These are phyloP conservation scores for Desoria tigrina DNA, from an alignment of 2,888 invertebrate genomes.

Conservation along the genomic window DNA sequence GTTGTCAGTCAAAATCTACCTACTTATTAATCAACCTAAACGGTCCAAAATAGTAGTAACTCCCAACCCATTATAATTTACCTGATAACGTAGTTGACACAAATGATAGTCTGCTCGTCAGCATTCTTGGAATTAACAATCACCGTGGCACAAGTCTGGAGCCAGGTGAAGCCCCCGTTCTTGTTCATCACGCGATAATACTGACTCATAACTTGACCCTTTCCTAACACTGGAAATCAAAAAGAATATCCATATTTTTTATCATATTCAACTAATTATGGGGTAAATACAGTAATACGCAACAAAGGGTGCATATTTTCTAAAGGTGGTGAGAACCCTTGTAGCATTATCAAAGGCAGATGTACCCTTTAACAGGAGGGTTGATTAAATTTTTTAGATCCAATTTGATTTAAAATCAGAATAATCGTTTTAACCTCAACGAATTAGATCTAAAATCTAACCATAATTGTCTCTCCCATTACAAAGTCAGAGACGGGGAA, in stretches of 20 bases:
- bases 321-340: no score
- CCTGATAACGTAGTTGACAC: constrained; percentile 96
- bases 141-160: constrained; percentile 95
- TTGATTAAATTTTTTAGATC: no score
- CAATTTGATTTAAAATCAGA: no score
- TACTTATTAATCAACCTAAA: not conserved
- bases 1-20: not conserved
- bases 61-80: no score
- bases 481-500: no score
- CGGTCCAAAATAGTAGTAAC: no score
- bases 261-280: constrained; percentile 11
- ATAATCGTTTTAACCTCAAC: no score
- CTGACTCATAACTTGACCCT: constrained; percentile 94
- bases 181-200: constrained; percentile 96
- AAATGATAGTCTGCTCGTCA: constrained; percentile 95
- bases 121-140: constrained; percentile 93
- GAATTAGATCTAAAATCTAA: no score
- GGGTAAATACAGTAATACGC: not conserved
- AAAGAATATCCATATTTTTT: constrained; percentile 1
- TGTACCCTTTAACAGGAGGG: no score
- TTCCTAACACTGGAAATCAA: constrained; percentile 80
- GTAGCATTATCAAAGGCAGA: no score
- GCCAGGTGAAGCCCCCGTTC: constrained; percentile 92
- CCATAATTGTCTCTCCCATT: no score
- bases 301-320: no score